These are phyloP conservation scores for Neoniphon sammara DNA, from an alignment of 2,797 vertebrate species.

Conservation along the genomic window DNA sequence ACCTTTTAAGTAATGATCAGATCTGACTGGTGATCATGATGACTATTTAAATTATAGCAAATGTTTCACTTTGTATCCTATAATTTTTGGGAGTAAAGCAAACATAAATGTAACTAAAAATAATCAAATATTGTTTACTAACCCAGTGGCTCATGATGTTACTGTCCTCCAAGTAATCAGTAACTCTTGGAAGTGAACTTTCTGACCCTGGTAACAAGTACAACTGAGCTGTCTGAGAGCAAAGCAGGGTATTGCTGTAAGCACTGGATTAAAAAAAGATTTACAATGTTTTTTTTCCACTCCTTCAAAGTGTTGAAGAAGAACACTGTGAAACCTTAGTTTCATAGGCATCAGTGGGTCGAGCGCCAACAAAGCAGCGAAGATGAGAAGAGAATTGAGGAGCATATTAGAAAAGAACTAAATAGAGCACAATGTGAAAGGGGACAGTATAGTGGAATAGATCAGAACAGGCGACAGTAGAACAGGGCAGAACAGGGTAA, in stretches of 20 bases:
- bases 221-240: too few relatives aligned
- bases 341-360: slow-evolving; percentile 5
- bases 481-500: background rate
- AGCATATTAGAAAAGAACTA: background rate
- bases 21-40: too few relatives aligned
- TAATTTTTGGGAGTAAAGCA: too few relatives aligned
- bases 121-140: too few relatives aligned
- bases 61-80: too few relatives aligned
- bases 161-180: too few relatives aligned
- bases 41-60: too few relatives aligned
- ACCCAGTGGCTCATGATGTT: too few relatives aligned
- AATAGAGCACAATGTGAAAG: background rate
- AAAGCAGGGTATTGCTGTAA: too few relatives aligned
- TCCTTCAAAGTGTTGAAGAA: slow-evolving; percentile 1
- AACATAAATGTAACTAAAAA: too few relatives aligned
- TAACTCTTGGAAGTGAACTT: background rate
- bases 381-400: too few relatives aligned
- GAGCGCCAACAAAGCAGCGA: background rate
- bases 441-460: background rate
- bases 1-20: too few relatives aligned
- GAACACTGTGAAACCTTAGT: slow-evolving; percentile 4
- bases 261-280: background rate
- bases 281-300: background rate
- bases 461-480: background rate
- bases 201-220: background rate